Evolutionary conservation across 2,113 vertebrate species (phyloP).

Genomic region (Chauna torquata): DNA sequence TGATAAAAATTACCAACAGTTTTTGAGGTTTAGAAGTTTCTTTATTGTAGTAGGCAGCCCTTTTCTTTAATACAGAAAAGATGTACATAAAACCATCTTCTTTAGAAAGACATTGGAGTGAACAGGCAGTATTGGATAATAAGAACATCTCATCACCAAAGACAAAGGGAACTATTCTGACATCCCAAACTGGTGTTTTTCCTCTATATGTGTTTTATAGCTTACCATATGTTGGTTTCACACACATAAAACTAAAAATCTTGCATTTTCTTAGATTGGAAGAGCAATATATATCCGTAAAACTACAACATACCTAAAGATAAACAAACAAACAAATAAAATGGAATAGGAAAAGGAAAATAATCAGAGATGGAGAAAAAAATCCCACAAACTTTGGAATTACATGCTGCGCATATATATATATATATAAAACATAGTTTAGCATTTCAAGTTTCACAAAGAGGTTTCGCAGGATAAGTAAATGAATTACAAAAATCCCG

Average conservation of each 20-base stretch:
- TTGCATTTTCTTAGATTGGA: not conserved
- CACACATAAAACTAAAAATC: not conserved
- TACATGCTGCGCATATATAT: accelerated
- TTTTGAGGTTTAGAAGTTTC: not conserved
- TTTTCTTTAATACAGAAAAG: not conserved
- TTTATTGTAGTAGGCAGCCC: not conserved
- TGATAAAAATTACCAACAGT: not conserved
- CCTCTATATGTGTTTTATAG: not conserved
- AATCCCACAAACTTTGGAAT: not conserved
- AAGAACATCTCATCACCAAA: not conserved
- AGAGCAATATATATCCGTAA: not conserved
- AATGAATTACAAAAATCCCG: accelerated
- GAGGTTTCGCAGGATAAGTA: accelerated
- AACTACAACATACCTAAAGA: not conserved
- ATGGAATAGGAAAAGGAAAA: not conserved
- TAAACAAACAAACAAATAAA: accelerated
- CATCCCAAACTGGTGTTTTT: not conserved
- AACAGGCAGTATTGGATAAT: not conserved
- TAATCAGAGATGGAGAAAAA: not conserved
- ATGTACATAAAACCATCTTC: not conserved
- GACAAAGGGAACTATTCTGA: not conserved
- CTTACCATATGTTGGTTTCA: not conserved
- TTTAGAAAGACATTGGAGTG: not conserved
- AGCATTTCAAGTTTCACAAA: not conserved
- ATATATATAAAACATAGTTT: accelerated